These are phyloP conservation scores for Crotalus helleri DNA, from an alignment of 2,113 vertebrate species.

Conservation along the genomic window DNA sequence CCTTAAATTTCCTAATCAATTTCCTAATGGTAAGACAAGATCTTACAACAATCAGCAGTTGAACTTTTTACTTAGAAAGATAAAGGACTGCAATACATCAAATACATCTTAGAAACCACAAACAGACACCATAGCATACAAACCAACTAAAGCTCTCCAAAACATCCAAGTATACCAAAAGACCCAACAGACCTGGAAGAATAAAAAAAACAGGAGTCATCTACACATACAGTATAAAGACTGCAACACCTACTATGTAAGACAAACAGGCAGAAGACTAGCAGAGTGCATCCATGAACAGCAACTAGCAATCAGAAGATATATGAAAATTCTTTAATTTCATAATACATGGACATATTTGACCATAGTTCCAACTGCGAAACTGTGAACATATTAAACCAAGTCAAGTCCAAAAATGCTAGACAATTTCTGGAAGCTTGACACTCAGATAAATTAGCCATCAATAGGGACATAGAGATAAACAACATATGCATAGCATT, in stretches of 20 bases:
- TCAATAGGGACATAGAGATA: not conserved
- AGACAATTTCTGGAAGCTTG: not conserved
- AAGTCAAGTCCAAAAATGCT: not conserved
- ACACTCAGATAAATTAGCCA: not conserved
- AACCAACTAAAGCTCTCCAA: not conserved
- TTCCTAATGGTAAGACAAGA: not conserved
- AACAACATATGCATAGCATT: not conserved
- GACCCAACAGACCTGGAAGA: not conserved
- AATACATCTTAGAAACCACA: not conserved
- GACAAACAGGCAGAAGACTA: not conserved
- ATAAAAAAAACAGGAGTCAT: not conserved
- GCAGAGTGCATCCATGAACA: not conserved
- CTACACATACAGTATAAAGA: not conserved
- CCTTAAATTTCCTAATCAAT: not conserved
- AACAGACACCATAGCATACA: not conserved
- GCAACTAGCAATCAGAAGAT: not conserved
- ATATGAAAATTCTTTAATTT: not conserved
- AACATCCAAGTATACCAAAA: not conserved
- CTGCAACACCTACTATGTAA: not conserved
- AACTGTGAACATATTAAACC: not conserved
- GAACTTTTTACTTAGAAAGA: not conserved
- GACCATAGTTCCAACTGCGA: not conserved
- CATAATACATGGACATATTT: not conserved
- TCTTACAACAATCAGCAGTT: not conserved
- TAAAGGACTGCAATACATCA: not conserved